Conservation (phyloP, 1,140 invertebrate species). For the Nasonia longicornis region DNA sequence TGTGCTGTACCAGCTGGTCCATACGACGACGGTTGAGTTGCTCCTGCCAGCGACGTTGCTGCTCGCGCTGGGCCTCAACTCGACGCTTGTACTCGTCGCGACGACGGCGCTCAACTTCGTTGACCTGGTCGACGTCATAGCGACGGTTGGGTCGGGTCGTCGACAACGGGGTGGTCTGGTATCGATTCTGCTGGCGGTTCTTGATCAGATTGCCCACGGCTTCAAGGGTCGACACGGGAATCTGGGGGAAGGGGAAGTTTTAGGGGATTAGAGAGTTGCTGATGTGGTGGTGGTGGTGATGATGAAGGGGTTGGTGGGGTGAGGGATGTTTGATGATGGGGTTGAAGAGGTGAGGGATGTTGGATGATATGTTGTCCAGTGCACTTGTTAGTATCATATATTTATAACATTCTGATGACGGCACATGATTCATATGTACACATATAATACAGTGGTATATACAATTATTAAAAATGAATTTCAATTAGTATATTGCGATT, state of each 20-base stretch:
- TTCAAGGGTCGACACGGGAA: slow-evolving; percentile 58
- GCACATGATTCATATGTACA: too few species aligned
- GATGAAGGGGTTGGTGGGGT: background rate
- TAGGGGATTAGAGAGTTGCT: background rate
- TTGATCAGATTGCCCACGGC: slow-evolving; percentile 57
- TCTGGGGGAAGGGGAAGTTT: slow-evolving; percentile 50
- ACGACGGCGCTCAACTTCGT: background rate
- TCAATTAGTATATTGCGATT: too few species aligned
- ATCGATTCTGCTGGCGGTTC: slow-evolving; percentile 42
- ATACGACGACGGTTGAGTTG: slow-evolving; percentile 10
- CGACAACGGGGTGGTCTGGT: slow-evolving; percentile 34
- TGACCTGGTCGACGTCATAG: slow-evolving; percentile 23
- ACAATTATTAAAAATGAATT: too few species aligned
- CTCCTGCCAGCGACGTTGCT: slow-evolving; percentile 28
- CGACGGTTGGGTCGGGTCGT: background rate
- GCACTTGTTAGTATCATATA: too few species aligned
- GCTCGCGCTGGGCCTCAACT: slow-evolving; percentile 18
- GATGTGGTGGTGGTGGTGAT: background rate
- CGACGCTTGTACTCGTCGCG: background rate
- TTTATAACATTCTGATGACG: too few species aligned
- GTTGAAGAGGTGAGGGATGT: too few species aligned
- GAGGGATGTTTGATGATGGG: too few species aligned
- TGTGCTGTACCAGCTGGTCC: slow-evolving; percentile 3
- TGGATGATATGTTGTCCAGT: too few species aligned
- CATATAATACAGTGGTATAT: too few species aligned